Percentiles rank a stretch among this genome's conserved stretches.
phyloP scores from a whole-genome alignment of 1,140 invertebrate species.

The Formica exsecta region DNA sequence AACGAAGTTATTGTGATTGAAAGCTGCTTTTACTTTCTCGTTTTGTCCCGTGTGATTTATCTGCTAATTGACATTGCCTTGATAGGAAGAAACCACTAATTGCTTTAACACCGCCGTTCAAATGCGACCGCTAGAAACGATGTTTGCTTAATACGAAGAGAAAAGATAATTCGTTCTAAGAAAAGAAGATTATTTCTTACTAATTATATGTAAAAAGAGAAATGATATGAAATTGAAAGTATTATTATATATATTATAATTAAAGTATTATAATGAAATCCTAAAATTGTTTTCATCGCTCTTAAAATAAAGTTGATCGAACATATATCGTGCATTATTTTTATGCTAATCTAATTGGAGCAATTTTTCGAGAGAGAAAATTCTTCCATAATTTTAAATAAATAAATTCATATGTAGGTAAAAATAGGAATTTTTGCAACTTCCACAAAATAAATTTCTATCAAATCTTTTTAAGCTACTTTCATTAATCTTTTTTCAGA shows the following conservation, averaged over 20 bases:
- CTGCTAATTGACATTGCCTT: slow-evolving; percentile 70
- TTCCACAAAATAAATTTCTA: neutral
- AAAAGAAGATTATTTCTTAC: neutral
- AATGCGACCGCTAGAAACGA: slow-evolving; percentile 31
- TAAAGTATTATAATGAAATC: neutral
- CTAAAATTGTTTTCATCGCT: neutral
- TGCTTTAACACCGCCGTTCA: slow-evolving; percentile 53
- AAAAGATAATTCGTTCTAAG: slow-evolving; percentile 15
- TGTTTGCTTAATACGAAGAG: slow-evolving; percentile 20
- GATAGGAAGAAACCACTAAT: slow-evolving; percentile 60
- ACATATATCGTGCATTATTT: neutral
- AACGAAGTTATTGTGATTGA: slow-evolving; percentile 18
- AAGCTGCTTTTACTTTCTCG: slow-evolving; percentile 30
- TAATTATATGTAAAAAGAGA: neutral
- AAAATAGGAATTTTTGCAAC: neutral
- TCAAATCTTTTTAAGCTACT: neutral
- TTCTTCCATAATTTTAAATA: neutral
- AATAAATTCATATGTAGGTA: neutral
- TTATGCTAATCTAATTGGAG: neutral
- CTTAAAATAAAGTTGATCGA: neutral
- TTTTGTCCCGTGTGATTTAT: slow-evolving; percentile 54
- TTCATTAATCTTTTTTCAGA: neutral
- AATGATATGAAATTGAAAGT: neutral
- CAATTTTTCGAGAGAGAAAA: neutral
- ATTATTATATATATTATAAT: neutral